Base-by-base conservation (phyloP, 2,888 invertebrate species). In the Pteria penguin region DNA sequence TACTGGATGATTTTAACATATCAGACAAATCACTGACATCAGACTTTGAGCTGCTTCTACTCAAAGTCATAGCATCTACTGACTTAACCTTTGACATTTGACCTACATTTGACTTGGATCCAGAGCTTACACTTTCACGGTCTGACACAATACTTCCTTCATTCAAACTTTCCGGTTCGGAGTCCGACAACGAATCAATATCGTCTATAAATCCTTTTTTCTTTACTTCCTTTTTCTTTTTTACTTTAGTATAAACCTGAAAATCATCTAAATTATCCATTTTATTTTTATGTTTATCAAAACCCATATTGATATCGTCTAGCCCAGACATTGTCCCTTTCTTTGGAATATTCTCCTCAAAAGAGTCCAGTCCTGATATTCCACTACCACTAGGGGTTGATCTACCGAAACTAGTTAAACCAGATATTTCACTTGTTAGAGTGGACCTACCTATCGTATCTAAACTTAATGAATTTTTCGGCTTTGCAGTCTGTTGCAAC, bases 21-120 rank as follows among this genome's bases (percentile, higher is more conserved):
- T 66, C 36, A 14, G 82, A 82, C 27, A 69, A 70, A 66, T 87
- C 85, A 78, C 86, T 86, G 8, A 84, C 57, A 74, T 85, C 85
- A 1, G 86, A 86, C 57, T 75, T 78, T 4, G 87, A 86, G 78
- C 86, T 85, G 72, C 84, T 82, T 33, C 84, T 69, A 77, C 86
- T 86, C 24, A 79, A 77, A 29, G 69, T 22, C 32, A 33, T 54
- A 24, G 33, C 54, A 27, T 55, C 36, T n/a, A 22, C 31, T 22
- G n/a, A 52, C 18, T 29, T 26, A 8, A 26, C 29, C 1, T 24
- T 22, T 33, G 14, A 52, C 4, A 26, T 27, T 27, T 60, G 22
- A 26, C 60, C 60, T 11, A 45, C 8, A 45, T 45, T 45, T 57
- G 68, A 68, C 27, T 57, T 68, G 24, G 57, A 22, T 31, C 70